Conservation (phyloP, 2,113 vertebrate genomes). For the Oxyruncus cristatus region DNA sequence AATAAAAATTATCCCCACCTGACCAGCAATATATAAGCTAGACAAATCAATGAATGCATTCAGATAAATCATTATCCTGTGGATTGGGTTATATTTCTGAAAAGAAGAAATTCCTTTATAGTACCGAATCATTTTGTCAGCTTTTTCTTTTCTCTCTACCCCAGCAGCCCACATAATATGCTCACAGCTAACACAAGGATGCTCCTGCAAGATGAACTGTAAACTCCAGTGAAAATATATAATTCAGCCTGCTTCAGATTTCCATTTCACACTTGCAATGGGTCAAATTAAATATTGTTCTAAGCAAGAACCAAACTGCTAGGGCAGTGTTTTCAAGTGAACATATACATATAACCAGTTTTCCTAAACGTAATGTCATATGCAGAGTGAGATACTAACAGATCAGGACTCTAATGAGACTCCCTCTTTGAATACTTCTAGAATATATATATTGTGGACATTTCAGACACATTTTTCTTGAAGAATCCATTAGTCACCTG, state of each 20-base stretch:
- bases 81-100: not conserved
- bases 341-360: not conserved
- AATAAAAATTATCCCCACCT: not conserved
- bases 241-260: not conserved
- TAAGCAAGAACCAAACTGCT: not conserved
- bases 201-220: not conserved
- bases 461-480: conserved; percentile 42
- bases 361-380: conserved; percentile 20
- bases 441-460: conserved; percentile 43
- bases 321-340: not conserved
- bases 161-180: not conserved
- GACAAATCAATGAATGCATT: not conserved
- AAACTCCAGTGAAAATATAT: not conserved
- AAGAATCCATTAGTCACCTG: conserved; percentile 41
- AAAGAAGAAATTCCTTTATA: not conserved
- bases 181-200: not conserved
- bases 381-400: conserved; percentile 46
- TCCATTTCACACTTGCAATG: not conserved
- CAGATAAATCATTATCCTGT: not conserved
- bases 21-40: not conserved
- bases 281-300: not conserved
- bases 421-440: conserved; percentile 29
- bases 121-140: not conserved
- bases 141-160: not conserved
- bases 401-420: not conserved